Conservation (phyloP, 2,888 invertebrate genomes). For the Calephelis perditalis region DNA sequence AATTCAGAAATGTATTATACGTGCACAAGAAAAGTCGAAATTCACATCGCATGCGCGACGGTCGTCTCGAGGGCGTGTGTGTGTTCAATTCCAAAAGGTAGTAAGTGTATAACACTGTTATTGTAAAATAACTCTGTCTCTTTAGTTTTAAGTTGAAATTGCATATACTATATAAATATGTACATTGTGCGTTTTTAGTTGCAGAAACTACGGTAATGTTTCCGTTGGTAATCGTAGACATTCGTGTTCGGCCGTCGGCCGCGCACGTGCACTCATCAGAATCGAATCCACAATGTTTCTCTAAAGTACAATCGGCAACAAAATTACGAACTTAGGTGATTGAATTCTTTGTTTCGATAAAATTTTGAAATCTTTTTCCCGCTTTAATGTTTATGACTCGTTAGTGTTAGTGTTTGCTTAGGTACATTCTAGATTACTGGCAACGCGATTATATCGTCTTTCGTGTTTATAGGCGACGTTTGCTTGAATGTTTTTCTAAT, state of each 20-base stretch:
- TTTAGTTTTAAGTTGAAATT: accelerated
- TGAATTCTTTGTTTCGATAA: no score
- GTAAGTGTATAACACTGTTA: slow-evolving; percentile 22
- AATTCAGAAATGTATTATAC: slow-evolving; percentile 41
- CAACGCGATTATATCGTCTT: no score
- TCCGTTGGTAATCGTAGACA: slow-evolving; percentile 53
- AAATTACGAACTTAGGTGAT: neutral
- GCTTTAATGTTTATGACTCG: no score
- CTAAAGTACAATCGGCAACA: slow-evolving; percentile 18
- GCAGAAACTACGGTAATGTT: neutral
- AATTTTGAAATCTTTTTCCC: no score
- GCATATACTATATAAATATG: neutral
- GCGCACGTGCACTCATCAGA: slow-evolving; percentile 59
- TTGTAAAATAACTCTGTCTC: slow-evolving; percentile 18
- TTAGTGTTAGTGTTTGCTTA: no score
- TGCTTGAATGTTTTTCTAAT: no score
- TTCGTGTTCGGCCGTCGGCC: slow-evolving; percentile 58
- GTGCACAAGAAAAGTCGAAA: slow-evolving; percentile 34
- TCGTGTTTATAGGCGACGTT: no score
- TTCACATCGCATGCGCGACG: slow-evolving; percentile 63
- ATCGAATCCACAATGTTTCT: slow-evolving; percentile 34
- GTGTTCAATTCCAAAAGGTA: slow-evolving; percentile 29
- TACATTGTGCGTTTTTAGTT: neutral
- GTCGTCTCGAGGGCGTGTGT: slow-evolving; percentile 61
- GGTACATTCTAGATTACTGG: no score